phyloP scores from a whole-genome alignment of 2,113 vertebrate species.

The Diadophis punctatus region DNA sequence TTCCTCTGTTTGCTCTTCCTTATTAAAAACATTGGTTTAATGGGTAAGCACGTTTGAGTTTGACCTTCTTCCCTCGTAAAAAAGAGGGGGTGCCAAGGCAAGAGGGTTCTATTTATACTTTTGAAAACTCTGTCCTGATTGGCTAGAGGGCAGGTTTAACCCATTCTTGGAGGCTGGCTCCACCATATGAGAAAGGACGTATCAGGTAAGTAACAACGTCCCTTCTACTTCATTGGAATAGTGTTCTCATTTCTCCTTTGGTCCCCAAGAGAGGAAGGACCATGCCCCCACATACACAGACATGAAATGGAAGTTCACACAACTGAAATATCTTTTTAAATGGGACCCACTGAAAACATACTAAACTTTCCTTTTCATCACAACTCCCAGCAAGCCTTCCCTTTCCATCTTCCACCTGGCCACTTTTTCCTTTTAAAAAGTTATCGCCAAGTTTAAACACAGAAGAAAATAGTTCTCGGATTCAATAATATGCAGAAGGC shows the following conservation, averaged over 20 bases:
- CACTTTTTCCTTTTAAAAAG: slow-evolving; percentile 60
- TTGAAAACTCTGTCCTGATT: too few relatives aligned
- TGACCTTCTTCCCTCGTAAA: too few relatives aligned
- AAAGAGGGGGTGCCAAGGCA: too few relatives aligned
- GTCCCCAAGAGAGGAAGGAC: slow-evolving; percentile 13
- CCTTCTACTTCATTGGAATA: background rate
- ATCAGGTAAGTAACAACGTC: too few relatives aligned
- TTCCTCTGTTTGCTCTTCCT: too few relatives aligned
- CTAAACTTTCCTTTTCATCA: slow-evolving; percentile 18
- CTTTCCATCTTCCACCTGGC: slow-evolving; percentile 51
- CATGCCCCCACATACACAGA: slow-evolving; percentile 4
- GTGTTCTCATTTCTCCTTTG: slow-evolving; percentile 5
- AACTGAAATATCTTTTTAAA: slow-evolving; percentile 31
- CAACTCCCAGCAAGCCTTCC: slow-evolving; percentile 35
- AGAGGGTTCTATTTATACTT: too few relatives aligned
- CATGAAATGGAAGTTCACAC: slow-evolving; percentile 40
- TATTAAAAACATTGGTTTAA: too few relatives aligned
- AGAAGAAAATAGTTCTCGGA: slow-evolving; percentile 63
- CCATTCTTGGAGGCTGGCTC: too few relatives aligned
- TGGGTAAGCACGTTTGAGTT: too few relatives aligned
- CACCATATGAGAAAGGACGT: too few relatives aligned
- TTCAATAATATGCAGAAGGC: slow-evolving; percentile 79
- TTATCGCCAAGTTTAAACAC: slow-evolving; percentile 64
- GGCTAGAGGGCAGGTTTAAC: too few relatives aligned
- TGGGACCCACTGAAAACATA: slow-evolving; percentile 28